Base-by-base conservation (phyloP, 2,797 vertebrate species). In the Micrastur ruficollis region DNA sequence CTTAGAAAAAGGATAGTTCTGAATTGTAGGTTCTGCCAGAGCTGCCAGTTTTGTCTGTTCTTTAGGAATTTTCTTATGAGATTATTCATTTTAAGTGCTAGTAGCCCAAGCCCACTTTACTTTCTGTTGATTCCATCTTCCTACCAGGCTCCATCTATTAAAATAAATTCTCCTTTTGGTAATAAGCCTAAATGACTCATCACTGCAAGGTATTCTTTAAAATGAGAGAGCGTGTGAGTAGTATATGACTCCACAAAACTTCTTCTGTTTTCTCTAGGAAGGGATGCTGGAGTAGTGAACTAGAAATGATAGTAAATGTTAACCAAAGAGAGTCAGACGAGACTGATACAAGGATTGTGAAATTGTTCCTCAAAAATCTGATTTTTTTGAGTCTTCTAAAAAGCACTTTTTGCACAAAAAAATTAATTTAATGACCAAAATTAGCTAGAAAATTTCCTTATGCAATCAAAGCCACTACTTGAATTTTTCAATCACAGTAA, bases 331-430 rank as follows among this genome's bases (percentile, higher is more conserved):
- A 70, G 16, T 89, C 49, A 70, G 46, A 68, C 58, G 9, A 82
- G 22, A n/a, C 12, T 68, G n/a, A 12, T 18, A n/a, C 7, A 40
- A 56, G 2, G 25, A 15, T 17, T 62, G 6, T 23, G 25, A 86
- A 76, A 34, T 14, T 40, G 8, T 62, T 89, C 34, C 27, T 63
- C 20, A 76, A 62, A 78, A 36, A 22, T 36, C 11, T 21, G 16
- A 55, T 5, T 4, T 36, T 34, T 85, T 44, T 46, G 5, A 58
- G 4, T 47, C 53, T 74, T 73, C 46, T 8, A 55, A 67, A 79
- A 73, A 27, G 1, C 0, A 9, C 8, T 49, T 68, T 50, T 11
- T 1, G 2, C 3, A 4, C 0, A 6, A n/a, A 25, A 50, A 26
- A 3, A 47, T 86, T 78, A 18, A 27, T 73, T 62, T 61, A 50